phyloP scores from a whole-genome alignment of 2,797 vertebrate species.

The Ctenochaetus hawaiiensis region DNA sequence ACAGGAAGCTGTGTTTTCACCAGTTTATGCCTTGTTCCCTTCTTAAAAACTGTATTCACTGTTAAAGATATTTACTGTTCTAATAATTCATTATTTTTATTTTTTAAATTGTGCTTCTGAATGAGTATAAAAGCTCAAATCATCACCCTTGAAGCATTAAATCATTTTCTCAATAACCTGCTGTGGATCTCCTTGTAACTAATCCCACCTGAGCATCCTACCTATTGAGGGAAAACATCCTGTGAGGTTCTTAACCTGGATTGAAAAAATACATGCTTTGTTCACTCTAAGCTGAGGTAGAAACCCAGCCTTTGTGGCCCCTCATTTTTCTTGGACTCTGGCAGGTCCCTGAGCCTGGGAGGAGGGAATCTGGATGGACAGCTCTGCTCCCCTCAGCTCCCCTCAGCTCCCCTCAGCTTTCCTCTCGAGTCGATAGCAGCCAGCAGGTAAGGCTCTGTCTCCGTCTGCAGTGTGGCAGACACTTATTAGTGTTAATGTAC shows the following conservation, averaged over 20 bases:
- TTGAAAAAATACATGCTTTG: not conserved
- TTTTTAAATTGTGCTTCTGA: not conserved
- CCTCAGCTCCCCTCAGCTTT: not conserved
- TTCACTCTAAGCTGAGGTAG: slow-evolving; percentile 10
- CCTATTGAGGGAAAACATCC: not conserved
- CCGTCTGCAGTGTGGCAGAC: slow-evolving; percentile 68
- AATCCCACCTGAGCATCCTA: not conserved
- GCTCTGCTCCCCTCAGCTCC: slow-evolving; percentile 45
- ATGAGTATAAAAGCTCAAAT: not conserved
- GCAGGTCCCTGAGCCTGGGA: slow-evolving; percentile 18
- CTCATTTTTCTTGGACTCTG: slow-evolving; percentile 43
- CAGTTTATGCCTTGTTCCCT: not conserved
- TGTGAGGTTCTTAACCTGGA: not conserved
- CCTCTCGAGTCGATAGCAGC: slow-evolving; percentile 71
- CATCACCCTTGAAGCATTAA: not conserved
- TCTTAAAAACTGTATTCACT: not conserved
- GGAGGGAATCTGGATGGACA: slow-evolving; percentile 59
- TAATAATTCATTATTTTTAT: not conserved
- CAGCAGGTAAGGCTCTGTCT: slow-evolving; percentile 72
- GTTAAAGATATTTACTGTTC: not conserved
- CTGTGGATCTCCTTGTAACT: not conserved
- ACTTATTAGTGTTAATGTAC: slow-evolving; percentile 80
- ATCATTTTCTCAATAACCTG: not conserved
- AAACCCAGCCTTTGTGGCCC: slow-evolving; percentile 13
- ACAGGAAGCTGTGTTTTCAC: not conserved